Evolutionary conservation across 2,888 invertebrate genomes (phyloP).

Genomic region (Pristionchus fissidentatus): DNA sequence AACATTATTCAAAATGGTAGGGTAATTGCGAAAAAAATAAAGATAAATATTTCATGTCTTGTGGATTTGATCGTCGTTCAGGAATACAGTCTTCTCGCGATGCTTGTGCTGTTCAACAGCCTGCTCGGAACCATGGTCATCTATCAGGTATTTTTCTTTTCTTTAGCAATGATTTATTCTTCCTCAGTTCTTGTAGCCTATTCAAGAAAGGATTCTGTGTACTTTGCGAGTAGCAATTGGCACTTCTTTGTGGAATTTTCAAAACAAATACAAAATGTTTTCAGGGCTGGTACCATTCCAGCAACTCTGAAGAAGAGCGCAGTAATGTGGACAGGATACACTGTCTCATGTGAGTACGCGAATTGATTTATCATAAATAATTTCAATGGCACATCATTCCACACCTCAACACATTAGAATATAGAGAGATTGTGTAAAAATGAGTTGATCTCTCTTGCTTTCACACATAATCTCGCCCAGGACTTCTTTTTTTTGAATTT

Average conservation of each 20-base stretch:
- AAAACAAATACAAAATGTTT: not conserved
- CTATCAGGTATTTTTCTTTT: not conserved
- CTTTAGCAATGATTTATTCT: not conserved
- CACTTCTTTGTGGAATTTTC: no score
- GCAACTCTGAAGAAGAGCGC: not conserved
- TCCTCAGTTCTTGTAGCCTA: no score
- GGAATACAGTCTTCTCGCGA: slow-evolving; percentile 35
- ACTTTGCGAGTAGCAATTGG: no score
- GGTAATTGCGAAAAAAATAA: not conserved
- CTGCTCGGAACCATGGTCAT: slow-evolving; percentile 9
- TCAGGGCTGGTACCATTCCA: not conserved
- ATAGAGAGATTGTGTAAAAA: no score
- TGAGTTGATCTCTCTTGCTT: no score
- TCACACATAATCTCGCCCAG: no score
- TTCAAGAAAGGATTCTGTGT: no score
- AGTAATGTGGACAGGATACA: not conserved
- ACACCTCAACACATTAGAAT: no score
- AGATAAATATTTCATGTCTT: not conserved
- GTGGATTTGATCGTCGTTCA: not conserved
- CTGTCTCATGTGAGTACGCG: slow-evolving; percentile 5
- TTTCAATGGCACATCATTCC: no score
- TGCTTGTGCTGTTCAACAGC: slow-evolving; percentile 28
- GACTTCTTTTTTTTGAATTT: no score
- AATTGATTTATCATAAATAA: no score
- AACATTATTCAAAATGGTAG: not conserved